A percentile compares a stretch with the other conserved stretches of the same genome.
These are phyloP conservation scores for Meloe dianella DNA, from an alignment of 2,888 invertebrate genomes.

Conservation along the genomic window DNA sequence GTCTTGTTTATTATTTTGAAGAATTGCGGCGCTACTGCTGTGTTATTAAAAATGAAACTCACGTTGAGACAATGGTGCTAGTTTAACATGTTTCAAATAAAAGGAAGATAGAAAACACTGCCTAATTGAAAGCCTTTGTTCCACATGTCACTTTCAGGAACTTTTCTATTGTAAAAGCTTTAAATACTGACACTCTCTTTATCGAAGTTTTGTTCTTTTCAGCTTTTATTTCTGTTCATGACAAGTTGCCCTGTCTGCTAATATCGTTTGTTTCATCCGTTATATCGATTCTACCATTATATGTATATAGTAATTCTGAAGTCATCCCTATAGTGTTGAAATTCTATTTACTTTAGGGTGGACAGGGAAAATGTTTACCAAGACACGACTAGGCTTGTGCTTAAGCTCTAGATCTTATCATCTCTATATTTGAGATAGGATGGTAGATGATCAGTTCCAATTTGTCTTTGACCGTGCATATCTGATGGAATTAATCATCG, in stretches of 20 bases:
- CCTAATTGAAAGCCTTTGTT: slow-evolving; percentile 38
- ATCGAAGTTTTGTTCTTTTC: neutral
- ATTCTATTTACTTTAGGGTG: neutral
- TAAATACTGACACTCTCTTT: slow-evolving; percentile 11
- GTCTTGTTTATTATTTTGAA: neutral
- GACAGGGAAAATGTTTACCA: neutral
- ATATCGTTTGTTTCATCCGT: slow-evolving; percentile 8
- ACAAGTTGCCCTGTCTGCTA: slow-evolving; percentile 13
- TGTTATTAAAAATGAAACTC: slow-evolving; percentile 11
- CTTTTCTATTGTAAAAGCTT: slow-evolving; percentile 27
- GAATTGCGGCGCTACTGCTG: neutral
- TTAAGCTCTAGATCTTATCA: slow-evolving; percentile 22
- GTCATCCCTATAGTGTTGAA: neutral
- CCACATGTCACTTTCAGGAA: slow-evolving; percentile 26
- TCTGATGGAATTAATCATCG: slow-evolving; percentile 42
- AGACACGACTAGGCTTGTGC: neutral
- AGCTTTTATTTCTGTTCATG: neutral
- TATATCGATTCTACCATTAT: too few relatives aligned
- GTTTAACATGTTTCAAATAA: slow-evolving; percentile 24
- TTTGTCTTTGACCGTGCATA: slow-evolving; percentile 37
- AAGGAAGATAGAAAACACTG: slow-evolving; percentile 25
- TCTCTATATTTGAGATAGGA: slow-evolving; percentile 20
- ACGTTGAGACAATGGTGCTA: slow-evolving; percentile 21
- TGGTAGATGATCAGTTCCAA: slow-evolving; percentile 29
- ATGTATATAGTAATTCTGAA: neutral